Evolutionary conservation across 2,888 invertebrate genomes (phyloP), one percentile per base, ranked within the genome.

Genomic region (Sphaerophoria rueppellii): DNA sequence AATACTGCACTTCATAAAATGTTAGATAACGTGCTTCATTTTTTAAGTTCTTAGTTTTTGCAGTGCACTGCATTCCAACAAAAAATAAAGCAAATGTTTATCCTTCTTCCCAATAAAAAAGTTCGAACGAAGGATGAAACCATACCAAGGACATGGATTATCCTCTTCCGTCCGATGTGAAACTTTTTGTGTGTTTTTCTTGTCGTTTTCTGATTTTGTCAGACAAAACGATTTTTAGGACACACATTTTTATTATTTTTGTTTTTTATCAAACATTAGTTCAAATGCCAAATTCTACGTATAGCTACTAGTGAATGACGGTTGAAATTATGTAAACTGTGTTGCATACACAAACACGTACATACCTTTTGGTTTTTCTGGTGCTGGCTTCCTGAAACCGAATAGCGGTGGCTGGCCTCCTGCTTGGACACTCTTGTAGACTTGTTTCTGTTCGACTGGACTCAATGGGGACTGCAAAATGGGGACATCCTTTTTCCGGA

Each of bases 341-440:
- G 12, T 14, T 60, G 9, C 5, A 63, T 32, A 52, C 16, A 6
- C 2, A 7, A 34, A 57, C 40, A 7, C 14, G 16, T 60, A 89
- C 93, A 91, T 92, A 96, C 96, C 95, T 94, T 95, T 95, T 32
- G 95, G 95, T 90, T 95, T 94, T 90, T 96, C 95, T 35, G 98
- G 98, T 14, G 97, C 97, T 16, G 95, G 95, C 89, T 98, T 98
- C 57, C 98, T 94, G 90, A 99, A 95, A 54, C 99, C 99, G 89
- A 97, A 94, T 9, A 98, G 93, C 0, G 99, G 99, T 3, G 98
- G 97, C 92, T 99, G 98, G 0, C 98, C 98, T 0, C 99, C 99
- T 78, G 96, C 95, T 90, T 98, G 98, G 75, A 99, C 94, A 86
- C 95, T 95, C 89, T 96, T 95, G 92, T 99, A 99, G 11, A 96